Percentiles rank a stretch among this genome's conserved stretches.
Conservation (phyloP, 2,797 vertebrate species). For the Melanotaenia nigrans region DNA sequence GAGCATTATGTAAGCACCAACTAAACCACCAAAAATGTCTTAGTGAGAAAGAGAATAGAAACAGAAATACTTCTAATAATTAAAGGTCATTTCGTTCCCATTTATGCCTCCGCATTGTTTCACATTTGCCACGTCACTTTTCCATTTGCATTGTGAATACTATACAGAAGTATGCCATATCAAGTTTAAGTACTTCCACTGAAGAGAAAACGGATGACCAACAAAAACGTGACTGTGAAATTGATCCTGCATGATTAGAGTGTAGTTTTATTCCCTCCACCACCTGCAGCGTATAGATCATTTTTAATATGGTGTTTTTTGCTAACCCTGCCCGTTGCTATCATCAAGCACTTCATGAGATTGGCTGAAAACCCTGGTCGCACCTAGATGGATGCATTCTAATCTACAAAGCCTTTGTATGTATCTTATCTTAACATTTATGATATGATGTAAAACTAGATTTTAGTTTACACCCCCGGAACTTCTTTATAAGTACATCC, state of each 20-base stretch:
- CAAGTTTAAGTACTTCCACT: background rate
- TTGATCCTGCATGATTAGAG: background rate
- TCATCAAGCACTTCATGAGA: background rate
- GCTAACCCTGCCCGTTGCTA: background rate
- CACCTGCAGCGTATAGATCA: background rate
- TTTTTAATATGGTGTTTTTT: background rate
- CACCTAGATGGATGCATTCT: background rate
- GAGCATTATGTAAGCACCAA: too few species aligned
- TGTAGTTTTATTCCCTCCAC: background rate
- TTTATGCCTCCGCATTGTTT: background rate
- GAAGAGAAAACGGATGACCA: background rate
- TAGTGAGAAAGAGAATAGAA: background rate
- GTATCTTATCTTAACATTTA: background rate
- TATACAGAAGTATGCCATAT: background rate
- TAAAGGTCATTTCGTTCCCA: background rate
- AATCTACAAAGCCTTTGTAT: slow-evolving; percentile 7
- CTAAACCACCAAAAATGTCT: too few species aligned
- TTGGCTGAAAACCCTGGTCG: background rate
- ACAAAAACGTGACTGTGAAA: background rate
- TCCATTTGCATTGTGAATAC: background rate
- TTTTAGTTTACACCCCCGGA: background rate
- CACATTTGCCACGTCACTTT: background rate
- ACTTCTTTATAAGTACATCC: slow-evolving; percentile 1
- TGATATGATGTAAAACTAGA: background rate
- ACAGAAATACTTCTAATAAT: background rate